Percentiles rank a stretch among this genome's conserved stretches.
phyloP scores from a whole-genome alignment of 2,888 invertebrate species.

The Leistus spinibarbis region DNA sequence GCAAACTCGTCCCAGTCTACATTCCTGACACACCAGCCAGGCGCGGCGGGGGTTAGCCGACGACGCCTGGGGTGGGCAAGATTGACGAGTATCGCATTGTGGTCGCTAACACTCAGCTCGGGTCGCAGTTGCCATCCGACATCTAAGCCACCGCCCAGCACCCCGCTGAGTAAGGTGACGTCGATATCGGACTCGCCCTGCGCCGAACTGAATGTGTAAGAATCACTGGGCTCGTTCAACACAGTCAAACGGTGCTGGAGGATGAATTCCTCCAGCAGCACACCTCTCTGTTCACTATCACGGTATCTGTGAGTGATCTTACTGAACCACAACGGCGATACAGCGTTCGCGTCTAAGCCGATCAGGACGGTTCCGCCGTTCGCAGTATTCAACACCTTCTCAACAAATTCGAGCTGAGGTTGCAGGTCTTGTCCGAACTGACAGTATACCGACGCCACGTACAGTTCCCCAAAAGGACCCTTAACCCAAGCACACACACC shows the following conservation, averaged over 20 bases:
- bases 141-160: background rate
- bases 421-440: conserved; percentile 13
- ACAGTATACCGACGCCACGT: conserved; percentile 41
- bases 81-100: conserved; percentile 13
- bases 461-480: conserved; percentile 35
- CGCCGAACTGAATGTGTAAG: conserved; percentile 40
- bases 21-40: background rate
- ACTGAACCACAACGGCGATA: conserved; percentile 43
- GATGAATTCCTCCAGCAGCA: conserved; percentile 20
- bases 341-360: conserved; percentile 45
- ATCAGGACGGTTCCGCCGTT: conserved; percentile 28
- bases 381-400: background rate
- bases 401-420: conserved; percentile 26
- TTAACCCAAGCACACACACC: conserved; percentile 40
- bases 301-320: conserved; percentile 4
- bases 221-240: conserved; percentile 40
- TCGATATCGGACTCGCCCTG: conserved; percentile 41
- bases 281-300: conserved; percentile 1
- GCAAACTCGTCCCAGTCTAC: background rate
- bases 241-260: conserved; percentile 27
- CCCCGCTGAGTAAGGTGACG: conserved; percentile 38
- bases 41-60: too few relatives aligned
- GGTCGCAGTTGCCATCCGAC: background rate
- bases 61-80: background rate
- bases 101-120: conserved; percentile 15